A percentile compares a stretch with the other conserved stretches of the same genome.
Evolutionary conservation across 2,797 vertebrate species (phyloP).

Genomic region (Artibeus jamaicensis): DNA sequence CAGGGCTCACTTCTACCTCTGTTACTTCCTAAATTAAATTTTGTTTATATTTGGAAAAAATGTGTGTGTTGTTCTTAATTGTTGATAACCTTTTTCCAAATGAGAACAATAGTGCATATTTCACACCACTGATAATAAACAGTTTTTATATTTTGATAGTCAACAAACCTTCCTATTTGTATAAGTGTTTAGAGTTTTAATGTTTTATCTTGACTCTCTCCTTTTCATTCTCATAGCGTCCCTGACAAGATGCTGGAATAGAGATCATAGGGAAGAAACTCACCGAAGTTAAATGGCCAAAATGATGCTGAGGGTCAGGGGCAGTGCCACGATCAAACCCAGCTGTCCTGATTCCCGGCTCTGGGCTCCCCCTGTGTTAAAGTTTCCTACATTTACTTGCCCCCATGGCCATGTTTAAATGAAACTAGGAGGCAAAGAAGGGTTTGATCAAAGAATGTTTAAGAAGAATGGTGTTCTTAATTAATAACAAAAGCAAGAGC

Average conservation of each 20-base stretch:
- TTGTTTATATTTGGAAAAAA: not conserved
- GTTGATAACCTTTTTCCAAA: not conserved
- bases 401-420: not conserved
- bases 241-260: not conserved
- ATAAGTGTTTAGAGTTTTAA: not conserved
- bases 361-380: not conserved
- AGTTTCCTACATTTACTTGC: not conserved
- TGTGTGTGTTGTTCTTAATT: not conserved
- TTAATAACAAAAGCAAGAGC: constrained; percentile 41
- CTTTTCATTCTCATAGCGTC: not conserved
- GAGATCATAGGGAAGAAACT: not conserved
- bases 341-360: not conserved
- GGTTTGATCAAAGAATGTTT: not conserved
- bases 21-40: not conserved
- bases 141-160: not conserved
- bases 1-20: not conserved
- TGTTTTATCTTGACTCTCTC: not conserved
- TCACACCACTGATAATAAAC: not conserved
- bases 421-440: not conserved
- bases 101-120: not conserved
- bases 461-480: constrained; percentile 37
- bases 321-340: not conserved
- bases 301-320: not conserved
- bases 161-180: not conserved
- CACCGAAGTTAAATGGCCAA: not conserved